phyloP scores from a whole-genome alignment of 2,888 invertebrate genomes.

The Trichogramma evanescens region DNA sequence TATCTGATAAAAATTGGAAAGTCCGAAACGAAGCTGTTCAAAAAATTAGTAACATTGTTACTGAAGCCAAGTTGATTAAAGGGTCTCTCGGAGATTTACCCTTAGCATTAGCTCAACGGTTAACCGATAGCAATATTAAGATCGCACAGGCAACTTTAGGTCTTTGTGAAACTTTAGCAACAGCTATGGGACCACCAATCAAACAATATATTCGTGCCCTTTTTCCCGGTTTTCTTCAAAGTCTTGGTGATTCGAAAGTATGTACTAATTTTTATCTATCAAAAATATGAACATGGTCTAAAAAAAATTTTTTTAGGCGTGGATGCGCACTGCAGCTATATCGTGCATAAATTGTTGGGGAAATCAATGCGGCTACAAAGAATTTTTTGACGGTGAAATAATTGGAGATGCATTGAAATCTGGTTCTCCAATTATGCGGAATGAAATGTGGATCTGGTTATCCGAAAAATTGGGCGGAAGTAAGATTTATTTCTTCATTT shows the following conservation, averaged over 20 bases:
- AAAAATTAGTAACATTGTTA: slow-evolving; percentile 63
- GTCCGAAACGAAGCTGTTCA: slow-evolving; percentile 51
- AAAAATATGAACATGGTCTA: neutral
- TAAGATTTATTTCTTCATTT: slow-evolving; percentile 35
- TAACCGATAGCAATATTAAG: slow-evolving; percentile 88
- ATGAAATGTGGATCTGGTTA: slow-evolving; percentile 81
- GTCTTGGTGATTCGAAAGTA: slow-evolving; percentile 66
- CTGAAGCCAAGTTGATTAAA: slow-evolving; percentile 74
- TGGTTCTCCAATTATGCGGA: slow-evolving; percentile 75
- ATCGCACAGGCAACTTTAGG: slow-evolving; percentile 77
- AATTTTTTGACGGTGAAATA: slow-evolving; percentile 84
- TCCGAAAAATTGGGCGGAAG: slow-evolving; percentile 71
- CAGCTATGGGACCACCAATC: slow-evolving; percentile 75
- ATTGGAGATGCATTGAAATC: slow-evolving; percentile 76
- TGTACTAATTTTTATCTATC: slow-evolving; percentile 15
- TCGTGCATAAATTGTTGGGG: slow-evolving; percentile 82
- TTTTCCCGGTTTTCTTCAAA: slow-evolving; percentile 73
- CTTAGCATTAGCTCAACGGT: slow-evolving; percentile 66
- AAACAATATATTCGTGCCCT: slow-evolving; percentile 73
- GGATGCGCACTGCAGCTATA: slow-evolving; percentile 73
- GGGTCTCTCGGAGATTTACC: slow-evolving; percentile 78
- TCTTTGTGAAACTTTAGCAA: slow-evolving; percentile 75
- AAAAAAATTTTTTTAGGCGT: slow-evolving; percentile 52
- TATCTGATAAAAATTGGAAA: slow-evolving; percentile 92
- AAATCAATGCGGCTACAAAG: slow-evolving; percentile 71